Percentiles rank a stretch among this genome's conserved stretches.
Conservation (phyloP, 2,797 vertebrate species). For the Neopelma chrysocephalum region DNA sequence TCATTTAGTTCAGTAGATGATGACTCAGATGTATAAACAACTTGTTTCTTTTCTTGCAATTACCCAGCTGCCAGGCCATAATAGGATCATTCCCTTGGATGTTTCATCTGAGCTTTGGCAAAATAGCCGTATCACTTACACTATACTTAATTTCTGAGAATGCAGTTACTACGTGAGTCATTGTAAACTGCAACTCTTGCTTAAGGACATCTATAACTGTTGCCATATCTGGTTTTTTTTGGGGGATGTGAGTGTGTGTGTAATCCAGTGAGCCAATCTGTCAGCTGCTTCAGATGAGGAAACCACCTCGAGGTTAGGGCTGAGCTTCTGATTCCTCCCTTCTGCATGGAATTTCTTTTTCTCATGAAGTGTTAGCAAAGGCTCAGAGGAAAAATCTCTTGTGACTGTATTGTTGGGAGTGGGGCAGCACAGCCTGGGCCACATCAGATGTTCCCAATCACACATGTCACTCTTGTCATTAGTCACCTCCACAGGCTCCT, state of each 20-base stretch:
- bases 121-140: slow-evolving; percentile 27
- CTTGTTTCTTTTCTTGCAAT: slow-evolving; percentile 24
- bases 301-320: not conserved
- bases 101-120: slow-evolving; percentile 29
- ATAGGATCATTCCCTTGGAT: slow-evolving; percentile 25
- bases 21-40: slow-evolving; percentile 40
- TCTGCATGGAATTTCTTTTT: not conserved
- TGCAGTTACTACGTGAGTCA: slow-evolving; percentile 2
- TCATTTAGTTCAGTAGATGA: slow-evolving; percentile 27
- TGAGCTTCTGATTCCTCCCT: not conserved
- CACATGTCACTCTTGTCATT: not conserved
- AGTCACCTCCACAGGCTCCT: not conserved
- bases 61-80: slow-evolving; percentile 32
- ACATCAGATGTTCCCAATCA: not conserved
- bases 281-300: slow-evolving; percentile 9
- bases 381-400: not conserved
- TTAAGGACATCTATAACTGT: not conserved
- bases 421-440: not conserved
- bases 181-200: slow-evolving; percentile 20
- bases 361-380: not conserved
- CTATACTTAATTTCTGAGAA: slow-evolving; percentile 35
- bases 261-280: not conserved
- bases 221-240: not conserved
- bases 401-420: not conserved
- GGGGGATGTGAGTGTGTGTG: not conserved